Evolutionary conservation across 2,888 invertebrate species (phyloP).

Genomic region (Conops quadrifasciatus): DNA sequence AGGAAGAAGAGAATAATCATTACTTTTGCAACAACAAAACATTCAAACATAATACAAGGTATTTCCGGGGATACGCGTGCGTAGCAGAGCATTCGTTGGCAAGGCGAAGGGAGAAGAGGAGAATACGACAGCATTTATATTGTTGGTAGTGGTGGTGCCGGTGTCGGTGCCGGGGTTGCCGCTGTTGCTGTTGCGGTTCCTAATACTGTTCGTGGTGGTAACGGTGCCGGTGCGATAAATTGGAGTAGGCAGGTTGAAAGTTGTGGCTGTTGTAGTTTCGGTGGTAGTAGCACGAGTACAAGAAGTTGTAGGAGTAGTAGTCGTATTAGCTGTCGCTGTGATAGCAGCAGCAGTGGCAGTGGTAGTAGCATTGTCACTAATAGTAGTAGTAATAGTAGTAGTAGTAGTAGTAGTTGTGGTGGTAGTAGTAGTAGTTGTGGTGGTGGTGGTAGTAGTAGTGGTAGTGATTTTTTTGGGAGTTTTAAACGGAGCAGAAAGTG

Average conservation of each 20-base stretch:
- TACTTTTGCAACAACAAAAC: slow-evolving; percentile 26
- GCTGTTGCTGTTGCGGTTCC: slow-evolving; percentile 1
- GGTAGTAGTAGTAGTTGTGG: slow-evolving; percentile 30
- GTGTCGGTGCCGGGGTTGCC: background rate
- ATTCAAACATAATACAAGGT: slow-evolving; percentile 61
- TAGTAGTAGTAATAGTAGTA: slow-evolving; percentile 33
- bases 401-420: slow-evolving; percentile 35
- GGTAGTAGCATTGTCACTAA: slow-evolving; percentile 38
- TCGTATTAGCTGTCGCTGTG: slow-evolving; percentile 25
- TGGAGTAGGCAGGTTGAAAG: background rate
- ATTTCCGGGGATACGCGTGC: slow-evolving; percentile 60
- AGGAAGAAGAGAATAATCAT: slow-evolving; percentile 20
- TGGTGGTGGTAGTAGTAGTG: slow-evolving; percentile 14
- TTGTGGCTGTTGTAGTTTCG: slow-evolving; percentile 13
- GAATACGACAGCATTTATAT: slow-evolving; percentile 3
- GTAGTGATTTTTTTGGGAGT: slow-evolving; percentile 5
- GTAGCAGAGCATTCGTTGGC: slow-evolving; percentile 53
- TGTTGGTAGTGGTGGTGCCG: slow-evolving; percentile 15
- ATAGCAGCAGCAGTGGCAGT: slow-evolving; percentile 35
- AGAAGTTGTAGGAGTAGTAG: slow-evolving; percentile 23
- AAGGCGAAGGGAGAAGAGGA: slow-evolving; percentile 48
- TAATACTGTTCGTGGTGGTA: slow-evolving; percentile 4
- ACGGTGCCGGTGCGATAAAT: background rate
- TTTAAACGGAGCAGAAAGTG: too few relatives aligned
- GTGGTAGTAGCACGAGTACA: background rate